Base-by-base conservation (phyloP, 2,797 vertebrate species). In the Enteromius unitaeniatus region DNA sequence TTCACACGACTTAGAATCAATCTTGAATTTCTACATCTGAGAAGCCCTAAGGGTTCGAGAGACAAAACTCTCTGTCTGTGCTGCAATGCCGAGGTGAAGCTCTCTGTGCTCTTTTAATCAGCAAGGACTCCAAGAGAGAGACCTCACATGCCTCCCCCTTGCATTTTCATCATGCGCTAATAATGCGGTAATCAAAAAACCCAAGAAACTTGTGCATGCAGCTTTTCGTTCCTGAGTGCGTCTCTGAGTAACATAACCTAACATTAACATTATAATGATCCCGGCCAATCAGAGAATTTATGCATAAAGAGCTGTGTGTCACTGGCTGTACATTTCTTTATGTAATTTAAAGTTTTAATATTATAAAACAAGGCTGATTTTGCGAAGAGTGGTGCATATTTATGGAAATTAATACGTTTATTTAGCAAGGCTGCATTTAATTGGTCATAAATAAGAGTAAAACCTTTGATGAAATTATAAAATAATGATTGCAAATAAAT, bases 21-120 rank as follows among this genome's bases (percentile, higher is more conserved):
- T 91, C 83, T 49, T 42, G 77, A 87, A 90, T 91, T 92, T 92
- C 72, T 78, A 90, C 89, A 89, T 90, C 88, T 91, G 85, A 91
- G 85, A 73, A 21, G 64, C 83, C 86, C 86, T 87, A 28, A 23
- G 72, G 84, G 28, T 34, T 68, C 37, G 17, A 42, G 53, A 84
- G 42, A 81, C 73, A 72, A 77, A 73, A 58, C 49, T 55, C 42
- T 85, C 77, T 75, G 70, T 81, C 85, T 69, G 42, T 79, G 69
- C 84, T 79, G 55, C 73, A 82, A 64, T 74, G 79, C 68, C 23
- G 51, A 60, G 85, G 82, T 81, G 78, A 82, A 86, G 81, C 69
- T 86, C 81, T 77, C 64, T 75, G 83, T 74, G 76, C 68, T 85
- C 62, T 78, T 91, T 83, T 90, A 87, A 93, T 92, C 88, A 89